Conservation (phyloP, 1,140 invertebrate genomes). For the Agrilus planipennis region DNA sequence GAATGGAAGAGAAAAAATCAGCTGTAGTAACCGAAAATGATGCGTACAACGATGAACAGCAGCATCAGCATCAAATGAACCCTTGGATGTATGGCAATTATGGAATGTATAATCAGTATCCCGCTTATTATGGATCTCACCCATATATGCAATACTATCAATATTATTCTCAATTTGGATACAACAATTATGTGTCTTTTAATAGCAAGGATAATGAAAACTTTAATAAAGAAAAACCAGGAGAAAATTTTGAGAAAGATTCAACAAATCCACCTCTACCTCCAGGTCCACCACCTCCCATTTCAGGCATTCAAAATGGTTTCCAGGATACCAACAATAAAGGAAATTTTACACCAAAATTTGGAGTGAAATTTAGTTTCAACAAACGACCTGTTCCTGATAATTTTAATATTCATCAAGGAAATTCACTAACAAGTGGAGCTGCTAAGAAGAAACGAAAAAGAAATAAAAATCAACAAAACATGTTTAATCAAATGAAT, state of each 20-base stretch:
- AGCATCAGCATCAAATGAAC: no score
- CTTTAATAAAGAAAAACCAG: slow-evolving; percentile 2
- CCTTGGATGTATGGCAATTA: slow-evolving; percentile 10
- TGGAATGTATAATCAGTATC: slow-evolving; percentile 10
- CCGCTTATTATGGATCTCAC: not conserved
- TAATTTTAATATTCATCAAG: slow-evolving; percentile 8
- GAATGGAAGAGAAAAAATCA: no score
- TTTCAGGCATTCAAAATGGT: not conserved
- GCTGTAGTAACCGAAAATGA: no score
- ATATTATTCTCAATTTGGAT: slow-evolving; percentile 9
- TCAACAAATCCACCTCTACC: slow-evolving; percentile 8
- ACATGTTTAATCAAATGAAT: slow-evolving; percentile 33
- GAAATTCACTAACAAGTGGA: slow-evolving; percentile 37
- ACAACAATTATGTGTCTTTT: slow-evolving; percentile 5
- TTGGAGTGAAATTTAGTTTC: slow-evolving; percentile 24
- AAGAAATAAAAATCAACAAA: slow-evolving; percentile 51
- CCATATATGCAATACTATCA: slow-evolving; percentile 9
- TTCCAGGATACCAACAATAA: slow-evolving; percentile 4
- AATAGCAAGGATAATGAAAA: slow-evolving; percentile 3
- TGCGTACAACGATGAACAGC: no score
- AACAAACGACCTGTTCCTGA: slow-evolving; percentile 18
- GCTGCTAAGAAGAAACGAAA: slow-evolving; percentile 63
- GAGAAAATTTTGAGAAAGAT: not conserved
- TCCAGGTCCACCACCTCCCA: slow-evolving; percentile 7
- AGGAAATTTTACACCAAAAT: slow-evolving; percentile 16